These are phyloP conservation scores for Fistularia tabacaria DNA, from an alignment of 2,797 vertebrate species.

Conservation along the genomic window DNA sequence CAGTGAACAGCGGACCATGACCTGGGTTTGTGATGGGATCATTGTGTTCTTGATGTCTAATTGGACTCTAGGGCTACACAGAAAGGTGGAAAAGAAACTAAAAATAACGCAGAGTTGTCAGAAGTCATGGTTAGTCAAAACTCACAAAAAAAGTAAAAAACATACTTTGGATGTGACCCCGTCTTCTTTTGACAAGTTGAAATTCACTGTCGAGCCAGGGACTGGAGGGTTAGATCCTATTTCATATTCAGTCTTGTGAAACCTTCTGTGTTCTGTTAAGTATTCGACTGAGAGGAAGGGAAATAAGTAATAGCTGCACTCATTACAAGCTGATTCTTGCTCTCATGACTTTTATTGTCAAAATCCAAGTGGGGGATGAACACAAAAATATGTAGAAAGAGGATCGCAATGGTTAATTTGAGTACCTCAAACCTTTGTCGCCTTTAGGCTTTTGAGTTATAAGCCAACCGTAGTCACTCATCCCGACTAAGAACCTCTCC, in stretches of 20 bases:
- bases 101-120: constrained; percentile 46
- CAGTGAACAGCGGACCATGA: constrained; percentile 52
- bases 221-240: too few species aligned
- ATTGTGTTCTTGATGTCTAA: constrained; percentile 61
- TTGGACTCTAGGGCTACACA: constrained; percentile 62
- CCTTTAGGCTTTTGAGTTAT: constrained; percentile 33
- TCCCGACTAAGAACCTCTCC: constrained; percentile 50
- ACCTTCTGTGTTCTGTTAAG: too few species aligned
- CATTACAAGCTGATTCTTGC: background rate
- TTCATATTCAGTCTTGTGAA: too few species aligned
- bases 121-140: constrained; percentile 26
- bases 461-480: constrained; percentile 56
- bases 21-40: constrained; percentile 62
- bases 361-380: too few species aligned
- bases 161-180: constrained; percentile 4
- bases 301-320: background rate
- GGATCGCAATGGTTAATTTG: constrained; percentile 61
- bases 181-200: constrained; percentile 4
- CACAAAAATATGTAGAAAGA: constrained; percentile 1
- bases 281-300: background rate
- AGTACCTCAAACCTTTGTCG: constrained; percentile 48
- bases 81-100: constrained; percentile 30
- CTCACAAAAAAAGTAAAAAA: constrained; percentile 27
- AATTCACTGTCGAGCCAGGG: constrained; percentile 9
- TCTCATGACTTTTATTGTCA: too few species aligned